Base-by-base conservation (phyloP, 2,113 vertebrate genomes). In the Gambusia holbrooki region DNA sequence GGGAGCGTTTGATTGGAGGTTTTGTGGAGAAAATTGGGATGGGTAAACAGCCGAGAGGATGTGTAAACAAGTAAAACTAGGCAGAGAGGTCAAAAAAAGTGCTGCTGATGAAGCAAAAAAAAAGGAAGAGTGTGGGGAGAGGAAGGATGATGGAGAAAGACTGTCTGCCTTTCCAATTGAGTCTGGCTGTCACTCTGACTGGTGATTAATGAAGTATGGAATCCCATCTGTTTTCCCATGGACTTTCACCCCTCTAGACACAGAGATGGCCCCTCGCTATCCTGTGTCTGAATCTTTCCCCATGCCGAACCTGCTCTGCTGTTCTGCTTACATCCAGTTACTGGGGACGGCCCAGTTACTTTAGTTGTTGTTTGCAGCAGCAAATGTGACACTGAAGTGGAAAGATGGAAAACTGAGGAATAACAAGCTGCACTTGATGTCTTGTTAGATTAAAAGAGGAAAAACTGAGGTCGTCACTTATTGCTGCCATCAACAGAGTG, bases 141-240 rank as follows among this genome's bases (percentile, higher is more conserved):
- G 11, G 54, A 51, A 82, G 68, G 76, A 58, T 76, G 83, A 87
- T 81, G 76, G 62, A 76, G 66, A 79, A 48, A 1, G 65, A 81
- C 75, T 69, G 66, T 62, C n/a, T 83, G 80, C 76, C 63, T 83
- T 75, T 88, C 64, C 79, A 87, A 79, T 90, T 90, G 88, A 86
- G 69, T 77, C 48, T 48, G 66, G 84, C 86, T 82, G 88, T 88
- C 87, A 87, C 73, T 29, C 76, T 45, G 66, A 30, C 62, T 60
- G 25, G 62, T 86, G 90, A 93, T 90, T 89, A 85, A 94, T 93
- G 84, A 82, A 70, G 73, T 75, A 70, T 67, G 73, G 71, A 83
- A 82, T 66, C 35, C 77, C 87, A 88, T 83, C 86, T 83, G 81
- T 89, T 91, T 81, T 82, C 76, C 64, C 81, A 58, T 76, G 76